A percentile compares a stretch with the other conserved stretches of the same genome.
Conservation (phyloP, 1,140 invertebrate genomes). For the Episyrphus balteatus region DNA sequence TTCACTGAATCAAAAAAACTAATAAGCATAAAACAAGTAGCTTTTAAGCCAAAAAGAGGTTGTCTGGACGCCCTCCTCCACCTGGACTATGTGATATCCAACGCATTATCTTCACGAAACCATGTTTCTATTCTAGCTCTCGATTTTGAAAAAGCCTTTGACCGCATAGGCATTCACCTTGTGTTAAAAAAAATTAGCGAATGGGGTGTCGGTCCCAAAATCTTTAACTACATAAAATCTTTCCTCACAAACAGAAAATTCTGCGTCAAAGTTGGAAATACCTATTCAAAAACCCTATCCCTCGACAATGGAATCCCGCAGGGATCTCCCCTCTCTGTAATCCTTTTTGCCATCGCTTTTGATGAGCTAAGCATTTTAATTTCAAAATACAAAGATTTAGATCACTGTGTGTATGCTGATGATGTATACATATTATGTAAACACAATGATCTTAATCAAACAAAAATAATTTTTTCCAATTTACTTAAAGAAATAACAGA, state of each 20-base stretch:
- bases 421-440: not conserved
- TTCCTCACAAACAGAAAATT: constrained; percentile 1
- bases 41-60: constrained; percentile 1
- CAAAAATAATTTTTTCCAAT: not conserved
- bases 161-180: not conserved
- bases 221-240: not conserved
- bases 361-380: not conserved
- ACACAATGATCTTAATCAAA: not conserved
- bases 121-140: not conserved
- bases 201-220: not conserved
- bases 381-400: not conserved
- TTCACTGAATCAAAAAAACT: too few species aligned
- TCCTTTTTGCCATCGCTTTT: not conserved
- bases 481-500: not conserved
- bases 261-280: constrained; percentile 2
- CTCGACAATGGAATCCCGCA: constrained; percentile 1
- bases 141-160: constrained; percentile 3
- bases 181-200: not conserved
- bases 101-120: not conserved
- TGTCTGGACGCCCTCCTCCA: constrained; percentile 1
- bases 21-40: not conserved
- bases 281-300: not conserved
- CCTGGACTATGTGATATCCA: not conserved
- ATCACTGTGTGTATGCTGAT: not conserved
- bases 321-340: not conserved